Conservation (phyloP, 2,113 vertebrate species). For the Clupea harengus region DNA sequence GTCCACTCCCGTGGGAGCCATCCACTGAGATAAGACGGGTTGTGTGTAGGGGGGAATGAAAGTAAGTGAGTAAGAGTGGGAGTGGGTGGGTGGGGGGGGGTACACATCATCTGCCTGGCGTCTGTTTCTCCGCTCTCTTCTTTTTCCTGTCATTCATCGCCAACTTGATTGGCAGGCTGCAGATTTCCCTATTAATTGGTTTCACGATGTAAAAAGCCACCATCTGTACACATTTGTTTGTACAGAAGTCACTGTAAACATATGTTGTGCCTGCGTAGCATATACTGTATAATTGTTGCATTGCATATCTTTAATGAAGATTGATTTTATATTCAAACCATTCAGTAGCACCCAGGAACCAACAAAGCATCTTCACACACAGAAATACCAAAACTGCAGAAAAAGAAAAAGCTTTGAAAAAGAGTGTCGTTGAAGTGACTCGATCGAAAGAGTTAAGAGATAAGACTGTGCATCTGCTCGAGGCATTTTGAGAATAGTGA, state of each 20-base stretch:
- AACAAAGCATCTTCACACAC: not conserved
- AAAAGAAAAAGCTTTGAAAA: not conserved
- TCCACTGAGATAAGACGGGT: conserved; percentile 40
- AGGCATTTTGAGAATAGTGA: not conserved
- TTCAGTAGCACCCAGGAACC: not conserved
- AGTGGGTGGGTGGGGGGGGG: not conserved
- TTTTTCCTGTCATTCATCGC: not conserved
- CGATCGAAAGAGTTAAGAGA: too few species aligned
- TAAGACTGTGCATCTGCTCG: not conserved
- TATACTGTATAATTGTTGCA: not conserved
- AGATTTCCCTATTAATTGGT: conserved; percentile 6
- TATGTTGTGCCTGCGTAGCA: not conserved
- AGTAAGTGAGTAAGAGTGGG: conserved; percentile 1
- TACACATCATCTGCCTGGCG: not conserved
- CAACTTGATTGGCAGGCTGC: not conserved
- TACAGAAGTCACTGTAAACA: not conserved
- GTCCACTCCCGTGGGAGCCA: conserved; percentile 47
- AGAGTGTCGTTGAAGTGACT: not conserved
- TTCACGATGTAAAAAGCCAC: not conserved
- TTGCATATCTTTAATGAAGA: not conserved
- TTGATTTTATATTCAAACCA: not conserved
- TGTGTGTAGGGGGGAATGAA: not conserved
- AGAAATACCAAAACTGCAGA: not conserved
- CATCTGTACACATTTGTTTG: not conserved
- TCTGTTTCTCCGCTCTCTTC: not conserved